Evolutionary conservation across 30 jellyfish, hydroid and myxozoan genomes (phyloP).

Genomic region (Cassiopea xamachana): DNA sequence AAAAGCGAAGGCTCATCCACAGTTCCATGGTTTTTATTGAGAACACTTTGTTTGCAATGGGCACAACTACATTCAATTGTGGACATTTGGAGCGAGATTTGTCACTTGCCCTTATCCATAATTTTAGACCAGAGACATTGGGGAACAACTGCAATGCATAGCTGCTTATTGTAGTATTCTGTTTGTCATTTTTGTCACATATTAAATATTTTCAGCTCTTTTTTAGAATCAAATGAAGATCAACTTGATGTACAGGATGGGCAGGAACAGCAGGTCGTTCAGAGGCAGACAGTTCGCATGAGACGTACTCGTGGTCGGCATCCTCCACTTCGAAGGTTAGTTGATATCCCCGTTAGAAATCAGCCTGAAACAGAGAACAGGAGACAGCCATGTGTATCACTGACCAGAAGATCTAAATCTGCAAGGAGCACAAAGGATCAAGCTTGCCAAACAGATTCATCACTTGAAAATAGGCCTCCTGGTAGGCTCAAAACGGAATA

Average conservation of each 20-base stretch:
- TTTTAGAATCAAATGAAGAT: not conserved
- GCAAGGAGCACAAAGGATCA: not conserved
- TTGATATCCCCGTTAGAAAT: not conserved
- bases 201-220: not conserved
- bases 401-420: slow-evolving; percentile 5
- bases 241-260: not conserved
- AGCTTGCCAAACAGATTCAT: slow-evolving; percentile 18
- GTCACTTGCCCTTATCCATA: no score
- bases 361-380: not conserved
- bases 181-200: not conserved
- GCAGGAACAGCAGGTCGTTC: not conserved
- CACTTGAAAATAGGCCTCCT: not conserved
- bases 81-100: no score
- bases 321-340: not conserved
- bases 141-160: no score
- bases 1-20: no score
- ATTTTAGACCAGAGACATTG: no score
- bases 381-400: not conserved
- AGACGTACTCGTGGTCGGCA: not conserved
- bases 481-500: not conserved
- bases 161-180: no score
- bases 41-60: no score
- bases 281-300: not conserved
- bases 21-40: no score
- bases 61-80: no score